Percentiles rank a stretch among this genome's conserved stretches.
These are phyloP conservation scores for Hydrochoerus hydrochaeris DNA, from an alignment of 2,113 vertebrate genomes.

Conservation along the genomic window DNA sequence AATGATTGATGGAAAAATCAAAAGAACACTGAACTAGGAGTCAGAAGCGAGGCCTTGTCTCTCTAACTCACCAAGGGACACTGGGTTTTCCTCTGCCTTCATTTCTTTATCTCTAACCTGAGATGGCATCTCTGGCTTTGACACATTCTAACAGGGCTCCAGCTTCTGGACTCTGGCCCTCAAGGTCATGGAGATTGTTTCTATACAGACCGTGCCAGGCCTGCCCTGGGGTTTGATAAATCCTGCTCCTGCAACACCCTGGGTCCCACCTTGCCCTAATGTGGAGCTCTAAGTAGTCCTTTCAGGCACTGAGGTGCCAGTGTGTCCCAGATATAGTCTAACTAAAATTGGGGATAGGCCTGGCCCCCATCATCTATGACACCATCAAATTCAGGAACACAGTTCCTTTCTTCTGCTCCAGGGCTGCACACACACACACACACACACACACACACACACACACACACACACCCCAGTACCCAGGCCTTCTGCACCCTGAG, in stretches of 20 bases:
- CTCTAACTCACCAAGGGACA: not conserved
- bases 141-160: not conserved
- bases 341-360: not conserved
- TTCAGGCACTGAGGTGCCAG: not conserved
- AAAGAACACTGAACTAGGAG: not conserved
- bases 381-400: constrained; percentile 17
- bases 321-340: not conserved
- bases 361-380: not conserved
- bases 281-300: not conserved
- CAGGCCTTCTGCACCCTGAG: not conserved
- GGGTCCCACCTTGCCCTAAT: not conserved
- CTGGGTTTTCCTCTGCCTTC: not conserved
- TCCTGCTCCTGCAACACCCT: not conserved
- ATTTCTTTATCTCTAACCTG: not conserved
- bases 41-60: not conserved
- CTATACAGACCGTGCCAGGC: not conserved
- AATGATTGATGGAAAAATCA: not conserved
- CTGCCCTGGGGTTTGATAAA: not conserved
- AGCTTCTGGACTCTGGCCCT: not conserved
- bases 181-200: not conserved
- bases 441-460: too few species aligned
- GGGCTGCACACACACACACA: too few species aligned
- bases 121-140: not conserved
- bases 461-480: too few species aligned
- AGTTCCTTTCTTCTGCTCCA: not conserved